Evolutionary conservation across 2,888 invertebrate species (phyloP), one percentile per base, ranked within the genome.

Genomic region (Rotaria socialis): DNA sequence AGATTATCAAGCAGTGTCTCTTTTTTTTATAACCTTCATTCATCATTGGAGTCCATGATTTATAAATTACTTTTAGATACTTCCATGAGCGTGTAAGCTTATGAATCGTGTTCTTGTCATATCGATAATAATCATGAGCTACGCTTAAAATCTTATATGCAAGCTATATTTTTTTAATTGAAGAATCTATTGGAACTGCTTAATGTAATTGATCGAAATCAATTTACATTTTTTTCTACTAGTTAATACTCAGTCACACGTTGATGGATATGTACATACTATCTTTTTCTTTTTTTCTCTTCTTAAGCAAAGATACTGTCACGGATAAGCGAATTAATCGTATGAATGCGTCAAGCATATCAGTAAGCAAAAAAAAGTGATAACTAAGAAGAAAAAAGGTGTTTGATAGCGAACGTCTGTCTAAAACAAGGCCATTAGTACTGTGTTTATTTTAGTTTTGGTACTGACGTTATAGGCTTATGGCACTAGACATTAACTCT

Each of bases 11-110:
- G 5, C 35, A 41, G 67, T 41, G 35, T 27, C 35, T 67, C 67
- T 67, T 67, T 41, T 35, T 50, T 14, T 67, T 35, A 35, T 67
- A 67, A 67, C 67, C 67, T 67, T 67, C 67, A 67, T 67, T 67
- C 67, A 67, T 67, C 67, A 19, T 67, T 67, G 35, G 67, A 67
- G 67, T 41, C 67, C 67, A 35, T 67, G 67, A 67, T 67, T 67
- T 35, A 67, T 67, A 67, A 35, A 67, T 27, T 67, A 35, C 67
- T 35, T 67, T 67, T 67, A 35, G 67, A 67, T 67, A 35, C 35
- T 67, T 67, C 67, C 67, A 67, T 67, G 2, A 35, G 67, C 35
- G 67, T 67, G 27, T 4, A 67, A 67, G 67, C 6, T 8, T 27
- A 67, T 67, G 67, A 67, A 14, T 35, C 35, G 27, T 35, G 67